Percentiles rank a stretch among this genome's conserved stretches.
phyloP scores from a whole-genome alignment of 92 coral and sea anemone species.

The Anthopleura xanthogrammica region DNA sequence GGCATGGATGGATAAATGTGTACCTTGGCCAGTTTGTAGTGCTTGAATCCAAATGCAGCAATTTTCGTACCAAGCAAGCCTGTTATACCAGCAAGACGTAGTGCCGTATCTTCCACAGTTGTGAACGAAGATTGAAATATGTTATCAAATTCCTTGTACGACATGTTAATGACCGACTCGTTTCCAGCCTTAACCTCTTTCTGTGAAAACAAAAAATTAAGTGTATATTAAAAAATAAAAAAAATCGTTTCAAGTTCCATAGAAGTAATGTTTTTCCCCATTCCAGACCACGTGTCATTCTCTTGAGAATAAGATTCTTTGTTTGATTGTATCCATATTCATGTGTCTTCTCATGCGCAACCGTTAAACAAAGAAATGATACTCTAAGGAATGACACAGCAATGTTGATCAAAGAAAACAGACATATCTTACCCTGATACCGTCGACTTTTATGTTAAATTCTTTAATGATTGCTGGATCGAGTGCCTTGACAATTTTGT shows the following conservation, averaged over 20 bases:
- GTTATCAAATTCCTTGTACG: constrained; percentile 14
- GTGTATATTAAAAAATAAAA: neutral
- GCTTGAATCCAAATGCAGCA: constrained; percentile 9
- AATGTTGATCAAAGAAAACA: too few relatives aligned
- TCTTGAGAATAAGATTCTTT: too few relatives aligned
- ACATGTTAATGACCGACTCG: neutral
- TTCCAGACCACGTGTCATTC: too few relatives aligned
- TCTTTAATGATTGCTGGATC: constrained; percentile 5
- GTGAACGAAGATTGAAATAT: neutral
- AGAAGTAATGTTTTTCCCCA: too few relatives aligned
- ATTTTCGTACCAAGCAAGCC: constrained; percentile 2
- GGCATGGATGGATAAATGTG: neutral
- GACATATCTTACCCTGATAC: neutral
- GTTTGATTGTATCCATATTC: too few relatives aligned
- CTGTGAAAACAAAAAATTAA: neutral
- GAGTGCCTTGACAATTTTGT: constrained; percentile 22
- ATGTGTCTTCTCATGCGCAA: too few relatives aligned
- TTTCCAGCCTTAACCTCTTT: constrained; percentile 2
- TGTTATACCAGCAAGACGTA: neutral
- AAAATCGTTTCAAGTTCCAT: neutral
- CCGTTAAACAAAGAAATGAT: too few relatives aligned
- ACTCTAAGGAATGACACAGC: too few relatives aligned
- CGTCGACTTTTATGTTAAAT: neutral
- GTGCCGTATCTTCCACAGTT: constrained; percentile 10
- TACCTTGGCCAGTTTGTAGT: constrained; percentile 22